Conservation (phyloP, 1,140 invertebrate genomes). For the Neodiprion virginianus region DNA sequence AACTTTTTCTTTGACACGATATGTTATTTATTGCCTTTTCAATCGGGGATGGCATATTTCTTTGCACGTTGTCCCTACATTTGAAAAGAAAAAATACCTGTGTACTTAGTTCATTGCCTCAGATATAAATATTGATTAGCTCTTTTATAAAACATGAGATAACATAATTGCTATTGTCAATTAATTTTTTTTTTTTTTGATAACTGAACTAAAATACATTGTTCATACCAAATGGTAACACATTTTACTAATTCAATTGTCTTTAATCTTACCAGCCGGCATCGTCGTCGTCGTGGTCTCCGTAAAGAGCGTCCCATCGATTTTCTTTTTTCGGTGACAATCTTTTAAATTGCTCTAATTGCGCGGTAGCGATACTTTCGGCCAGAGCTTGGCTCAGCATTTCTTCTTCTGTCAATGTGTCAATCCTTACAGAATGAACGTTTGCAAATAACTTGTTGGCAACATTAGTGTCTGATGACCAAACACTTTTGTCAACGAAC, state of each 20-base stretch:
- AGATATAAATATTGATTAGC: too few species aligned
- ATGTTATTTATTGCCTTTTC: not conserved
- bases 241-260: not conserved
- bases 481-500: not conserved
- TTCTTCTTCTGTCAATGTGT: conserved; percentile 25
- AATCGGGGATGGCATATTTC: not conserved
- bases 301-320: conserved; percentile 12
- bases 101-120: not conserved
- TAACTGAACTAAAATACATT: conserved; percentile 9
- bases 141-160: not conserved
- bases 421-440: conserved; percentile 14
- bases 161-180: not conserved
- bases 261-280: conserved; percentile 26
- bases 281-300: conserved; percentile 18
- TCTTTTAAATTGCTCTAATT: conserved; percentile 28
- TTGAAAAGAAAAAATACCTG: not conserved
- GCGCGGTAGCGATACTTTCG: conserved; percentile 32
- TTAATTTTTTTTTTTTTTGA: not conserved
- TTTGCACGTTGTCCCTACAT: not conserved
- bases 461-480: conserved; percentile 27
- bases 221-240: conserved; percentile 22
- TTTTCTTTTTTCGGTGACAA: conserved; percentile 17
- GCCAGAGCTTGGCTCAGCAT: conserved; percentile 13
- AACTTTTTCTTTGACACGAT: not conserved
- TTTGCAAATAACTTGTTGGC: conserved; percentile 24